A percentile compares a stretch with the other conserved stretches of the same genome.
Conservation (phyloP, 35 echinoderm and acorn worm species). For the Ophiothrix spiculata region DNA sequence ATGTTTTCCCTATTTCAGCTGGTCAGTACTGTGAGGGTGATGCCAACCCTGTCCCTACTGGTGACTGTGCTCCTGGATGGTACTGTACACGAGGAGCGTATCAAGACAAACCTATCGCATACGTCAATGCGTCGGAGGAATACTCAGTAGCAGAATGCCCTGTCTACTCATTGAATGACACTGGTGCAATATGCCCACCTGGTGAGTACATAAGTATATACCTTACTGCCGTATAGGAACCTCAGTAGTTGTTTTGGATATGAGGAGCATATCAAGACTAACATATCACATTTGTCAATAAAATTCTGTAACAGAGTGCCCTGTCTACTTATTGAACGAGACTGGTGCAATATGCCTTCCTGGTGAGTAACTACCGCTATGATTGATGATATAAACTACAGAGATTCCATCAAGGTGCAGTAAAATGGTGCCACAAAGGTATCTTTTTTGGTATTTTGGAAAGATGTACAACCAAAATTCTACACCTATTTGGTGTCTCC, state of each 20-base stretch:
- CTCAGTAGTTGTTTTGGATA: conserved; percentile 83
- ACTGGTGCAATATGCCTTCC: conserved; percentile 84
- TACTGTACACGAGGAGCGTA: conserved; percentile 86
- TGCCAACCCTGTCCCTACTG: conserved; percentile 71
- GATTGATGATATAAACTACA: background rate
- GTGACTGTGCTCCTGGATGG: conserved; percentile 83
- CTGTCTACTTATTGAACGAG: conserved; percentile 78
- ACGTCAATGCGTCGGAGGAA: conserved; percentile 59
- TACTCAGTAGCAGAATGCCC: conserved; percentile 81
- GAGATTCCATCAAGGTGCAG: too few species aligned
- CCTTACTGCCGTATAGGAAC: too few species aligned
- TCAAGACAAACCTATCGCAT: conserved; percentile 56
- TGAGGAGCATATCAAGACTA: conserved; percentile 68
- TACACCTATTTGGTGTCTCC: too few species aligned
- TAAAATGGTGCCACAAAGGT: too few species aligned
- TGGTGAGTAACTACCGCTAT: conserved; percentile 45
- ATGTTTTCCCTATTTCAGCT: too few species aligned
- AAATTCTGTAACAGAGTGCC: conserved; percentile 68
- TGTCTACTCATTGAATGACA: conserved; percentile 83
- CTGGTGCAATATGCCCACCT: conserved; percentile 83
- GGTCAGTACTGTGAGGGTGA: conserved; percentile 93
- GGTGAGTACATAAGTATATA: too few species aligned
- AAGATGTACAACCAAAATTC: too few species aligned
- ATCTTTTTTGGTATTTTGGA: too few species aligned
- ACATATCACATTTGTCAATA: conserved; percentile 73